Conservation (phyloP, 2,888 invertebrate species). For the Hesperia comma region DNA sequence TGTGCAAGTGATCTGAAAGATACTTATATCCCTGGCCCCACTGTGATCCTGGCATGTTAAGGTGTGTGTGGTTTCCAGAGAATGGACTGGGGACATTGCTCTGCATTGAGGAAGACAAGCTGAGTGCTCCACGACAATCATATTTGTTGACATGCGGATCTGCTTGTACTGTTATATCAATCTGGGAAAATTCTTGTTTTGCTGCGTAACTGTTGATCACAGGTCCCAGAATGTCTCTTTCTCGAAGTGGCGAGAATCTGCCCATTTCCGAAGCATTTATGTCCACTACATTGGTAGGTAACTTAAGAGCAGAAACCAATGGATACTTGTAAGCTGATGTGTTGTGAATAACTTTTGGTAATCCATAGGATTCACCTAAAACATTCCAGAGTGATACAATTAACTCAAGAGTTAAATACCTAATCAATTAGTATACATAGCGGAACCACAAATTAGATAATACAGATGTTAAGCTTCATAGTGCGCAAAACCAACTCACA, state of each 20-base stretch:
- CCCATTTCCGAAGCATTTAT: conserved; percentile 86
- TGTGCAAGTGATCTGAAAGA: conserved; percentile 87
- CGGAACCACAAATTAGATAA: too few relatives aligned
- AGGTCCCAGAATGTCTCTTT: conserved; percentile 86
- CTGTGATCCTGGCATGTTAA: conserved; percentile 91
- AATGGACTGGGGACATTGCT: conserved; percentile 89
- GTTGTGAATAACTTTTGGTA: conserved; percentile 72
- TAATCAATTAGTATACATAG: background rate
- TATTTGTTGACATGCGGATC: conserved; percentile 87
- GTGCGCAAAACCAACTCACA: too few relatives aligned
- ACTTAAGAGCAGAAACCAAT: conserved; percentile 77
- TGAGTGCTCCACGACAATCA: conserved; percentile 87
- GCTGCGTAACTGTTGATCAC: conserved; percentile 79
- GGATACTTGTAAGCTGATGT: conserved; percentile 79
- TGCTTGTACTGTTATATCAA: conserved; percentile 66
- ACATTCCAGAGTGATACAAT: conserved; percentile 8
- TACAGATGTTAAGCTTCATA: too few relatives aligned
- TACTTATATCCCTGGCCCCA: conserved; percentile 88
- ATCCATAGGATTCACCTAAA: conserved; percentile 55
- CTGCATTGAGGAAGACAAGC: conserved; percentile 88
- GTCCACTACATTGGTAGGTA: conserved; percentile 86
- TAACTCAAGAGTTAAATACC: background rate
- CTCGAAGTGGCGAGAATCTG: conserved; percentile 86
- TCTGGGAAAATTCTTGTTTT: conserved; percentile 56
- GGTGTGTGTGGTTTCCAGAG: conserved; percentile 84